Evolutionary conservation across 2,113 vertebrate genomes (phyloP).

Genomic region (Bagarius yarrelli): DNA sequence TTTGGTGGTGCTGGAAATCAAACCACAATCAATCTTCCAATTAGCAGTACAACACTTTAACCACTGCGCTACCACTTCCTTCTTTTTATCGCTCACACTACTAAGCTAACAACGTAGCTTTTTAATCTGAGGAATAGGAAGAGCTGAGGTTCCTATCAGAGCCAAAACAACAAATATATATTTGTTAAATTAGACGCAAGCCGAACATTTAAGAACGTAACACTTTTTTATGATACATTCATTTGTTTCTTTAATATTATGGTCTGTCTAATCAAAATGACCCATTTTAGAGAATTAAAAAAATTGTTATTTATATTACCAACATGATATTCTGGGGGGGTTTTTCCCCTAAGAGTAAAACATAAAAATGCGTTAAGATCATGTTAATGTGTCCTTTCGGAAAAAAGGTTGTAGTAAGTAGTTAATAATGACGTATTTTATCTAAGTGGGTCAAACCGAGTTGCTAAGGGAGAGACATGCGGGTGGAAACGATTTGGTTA

Average conservation of each 20-base stretch:
- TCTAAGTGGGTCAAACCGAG: neutral
- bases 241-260: neutral
- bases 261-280: neutral
- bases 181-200: too few relatives aligned
- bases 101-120: neutral
- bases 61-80: too few relatives aligned
- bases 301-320: neutral
- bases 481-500: neutral
- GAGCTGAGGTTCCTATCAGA: neutral
- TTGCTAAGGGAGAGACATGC: neutral
- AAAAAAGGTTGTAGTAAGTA: neutral
- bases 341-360: neutral
- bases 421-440: neutral
- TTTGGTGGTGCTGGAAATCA: too few relatives aligned
- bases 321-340: neutral
- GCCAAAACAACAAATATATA: neutral
- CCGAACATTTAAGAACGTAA: too few relatives aligned
- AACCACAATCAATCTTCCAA: too few relatives aligned
- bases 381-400: neutral
- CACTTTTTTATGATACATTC: neutral
- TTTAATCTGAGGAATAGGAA: neutral
- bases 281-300: neutral
- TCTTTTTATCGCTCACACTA: neutral
- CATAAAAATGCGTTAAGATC: neutral
- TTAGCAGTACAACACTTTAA: too few relatives aligned